Base-by-base conservation (phyloP, 2,888 invertebrate species). In the Camptogramma bilineatum region DNA sequence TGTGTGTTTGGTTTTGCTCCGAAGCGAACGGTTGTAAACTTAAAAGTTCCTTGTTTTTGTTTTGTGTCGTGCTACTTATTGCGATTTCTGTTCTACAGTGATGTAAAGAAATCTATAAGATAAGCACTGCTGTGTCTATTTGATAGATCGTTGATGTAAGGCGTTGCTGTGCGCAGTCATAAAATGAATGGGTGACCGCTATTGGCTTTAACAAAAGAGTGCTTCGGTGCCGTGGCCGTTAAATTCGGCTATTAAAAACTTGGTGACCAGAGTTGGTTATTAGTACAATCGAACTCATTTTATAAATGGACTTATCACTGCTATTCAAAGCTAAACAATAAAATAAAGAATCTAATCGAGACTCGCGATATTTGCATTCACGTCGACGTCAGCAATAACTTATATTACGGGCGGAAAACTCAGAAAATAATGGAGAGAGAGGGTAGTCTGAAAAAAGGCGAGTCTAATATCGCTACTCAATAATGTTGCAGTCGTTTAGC, bases 381-480 rank as follows among this genome's bases (percentile, higher is more conserved):
- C 46, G 13, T 47, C 19, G 28, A n/a, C 24, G 39, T 31, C 31
- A 61, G 52, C 64, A 56, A 67, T 74, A 74, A 74, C 71, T 73
- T 71, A 76, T 80, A 74, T 73, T 66, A 67, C 64, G 60, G 34
- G 24, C 65, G 56, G 64, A 70, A 71, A 72, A 70, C 62, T 69
- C 72, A 74, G 70, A 76, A 73, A 73, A 75, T 71, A 72, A 71
- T 68, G 52, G 62, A 62, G 62, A 63, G 64, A 60, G 66, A 65
- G 73, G 72, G 73, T 52, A 61, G 52, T 66, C 71, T 68, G 72
- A 74, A 79, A 77, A 77, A 75, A 75, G 70, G 70, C 62, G 74
- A 76, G 73, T 78, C 79, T 81, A 78, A 81, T 80, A 78, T 79
- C 69, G 72, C 71, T 69, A 74, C 76, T 78, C 77, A 74, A 81